These are phyloP conservation scores for Neuroterus valhalla DNA, from an alignment of 1,140 invertebrate species.

Conservation along the genomic window DNA sequence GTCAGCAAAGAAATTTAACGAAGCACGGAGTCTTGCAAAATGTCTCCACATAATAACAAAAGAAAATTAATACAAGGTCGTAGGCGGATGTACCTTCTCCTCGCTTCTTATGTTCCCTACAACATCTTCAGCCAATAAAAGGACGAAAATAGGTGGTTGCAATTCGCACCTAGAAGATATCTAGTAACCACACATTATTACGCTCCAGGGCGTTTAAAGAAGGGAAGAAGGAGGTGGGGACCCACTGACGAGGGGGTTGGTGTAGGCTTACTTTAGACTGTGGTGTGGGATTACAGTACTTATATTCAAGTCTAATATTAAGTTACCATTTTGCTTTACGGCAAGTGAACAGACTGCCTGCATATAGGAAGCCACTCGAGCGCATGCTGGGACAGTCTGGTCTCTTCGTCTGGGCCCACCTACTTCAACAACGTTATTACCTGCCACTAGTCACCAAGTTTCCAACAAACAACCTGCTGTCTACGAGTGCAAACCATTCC, in stretches of 20 bases:
- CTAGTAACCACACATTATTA: constrained; percentile 68
- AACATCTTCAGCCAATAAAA: constrained; percentile 8
- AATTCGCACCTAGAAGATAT: constrained; percentile 64
- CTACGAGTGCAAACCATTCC: constrained; percentile 9
- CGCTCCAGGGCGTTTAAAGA: constrained; percentile 60
- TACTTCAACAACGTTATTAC: constrained; percentile 40
- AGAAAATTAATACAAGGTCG: constrained; percentile 39
- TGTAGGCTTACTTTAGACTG: constrained; percentile 74
- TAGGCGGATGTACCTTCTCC: neutral
- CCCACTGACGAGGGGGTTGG: constrained; percentile 53
- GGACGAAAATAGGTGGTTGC: constrained; percentile 51
- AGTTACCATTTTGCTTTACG: constrained; percentile 76
- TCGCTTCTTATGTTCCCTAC: neutral
- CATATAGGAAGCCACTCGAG: constrained; percentile 76
- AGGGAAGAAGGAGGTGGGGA: constrained; percentile 48
- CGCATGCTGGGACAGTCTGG: constrained; percentile 70
- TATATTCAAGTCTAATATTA: constrained; percentile 75
- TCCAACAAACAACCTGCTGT: neutral
- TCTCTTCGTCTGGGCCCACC: constrained; percentile 65
- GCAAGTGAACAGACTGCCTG: constrained; percentile 75
- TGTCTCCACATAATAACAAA: neutral
- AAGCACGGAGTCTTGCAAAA: neutral
- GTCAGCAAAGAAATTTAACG: neutral
- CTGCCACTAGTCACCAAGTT: neutral
- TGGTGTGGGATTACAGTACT: constrained; percentile 75